Percentiles rank a stretch among this genome's conserved stretches.
phyloP scores from a whole-genome alignment of 2,888 invertebrate genomes.

The Palloptera scutellata region DNA sequence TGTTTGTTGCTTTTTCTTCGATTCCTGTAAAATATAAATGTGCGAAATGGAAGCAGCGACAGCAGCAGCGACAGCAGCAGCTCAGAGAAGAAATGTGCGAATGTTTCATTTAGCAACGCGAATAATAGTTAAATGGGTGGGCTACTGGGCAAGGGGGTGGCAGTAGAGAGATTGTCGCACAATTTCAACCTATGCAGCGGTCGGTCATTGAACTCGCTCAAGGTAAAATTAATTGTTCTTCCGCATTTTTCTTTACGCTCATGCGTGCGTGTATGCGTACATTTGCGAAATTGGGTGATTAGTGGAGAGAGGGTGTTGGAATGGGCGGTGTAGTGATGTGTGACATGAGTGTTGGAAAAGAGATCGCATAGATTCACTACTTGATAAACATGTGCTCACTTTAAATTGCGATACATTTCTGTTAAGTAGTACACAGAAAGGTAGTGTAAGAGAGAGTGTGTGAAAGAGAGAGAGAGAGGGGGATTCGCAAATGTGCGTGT shows the following conservation, averaged over 20 bases:
- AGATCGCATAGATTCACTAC: background rate
- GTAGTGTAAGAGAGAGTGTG: background rate
- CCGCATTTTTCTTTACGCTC: constrained; percentile 13
- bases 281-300: background rate
- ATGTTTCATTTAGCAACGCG: too few relatives aligned
- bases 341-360: background rate
- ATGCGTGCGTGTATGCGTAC: constrained; percentile 18
- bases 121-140: too few relatives aligned
- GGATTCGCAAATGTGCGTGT: background rate
- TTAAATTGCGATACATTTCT: too few relatives aligned
- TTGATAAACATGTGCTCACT: too few relatives aligned
- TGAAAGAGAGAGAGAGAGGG: background rate
- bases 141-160: too few relatives aligned
- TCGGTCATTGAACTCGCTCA: constrained; percentile 46
- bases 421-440: too few relatives aligned
- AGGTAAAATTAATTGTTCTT: constrained; percentile 32
- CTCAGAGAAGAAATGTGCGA: background rate
- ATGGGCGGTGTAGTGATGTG: background rate
- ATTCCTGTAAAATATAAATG: background rate
- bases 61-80: background rate
- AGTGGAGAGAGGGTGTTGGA: background rate
- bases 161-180: background rate
- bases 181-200: constrained; percentile 33
- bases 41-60: background rate
- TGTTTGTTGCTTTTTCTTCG: constrained; percentile 2